Percentiles rank a stretch among this genome's conserved stretches.
phyloP scores from a whole-genome alignment of 2,888 invertebrate genomes.

The Palloptera scutellata region DNA sequence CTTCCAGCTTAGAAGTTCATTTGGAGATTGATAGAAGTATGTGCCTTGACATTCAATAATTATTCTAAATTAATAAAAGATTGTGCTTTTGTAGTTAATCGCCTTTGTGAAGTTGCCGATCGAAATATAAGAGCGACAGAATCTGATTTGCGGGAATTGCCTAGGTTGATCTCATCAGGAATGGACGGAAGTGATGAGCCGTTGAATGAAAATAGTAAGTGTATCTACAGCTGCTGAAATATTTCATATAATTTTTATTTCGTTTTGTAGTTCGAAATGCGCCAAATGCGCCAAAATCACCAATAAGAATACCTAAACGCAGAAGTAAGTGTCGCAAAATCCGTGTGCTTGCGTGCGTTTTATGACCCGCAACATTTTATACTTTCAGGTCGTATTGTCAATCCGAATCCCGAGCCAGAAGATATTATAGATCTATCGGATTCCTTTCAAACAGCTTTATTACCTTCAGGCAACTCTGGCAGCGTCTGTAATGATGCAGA shows the following conservation, averaged over 20 bases:
- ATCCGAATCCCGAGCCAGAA: not conserved
- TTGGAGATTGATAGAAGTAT: constrained; percentile 39
- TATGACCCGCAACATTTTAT: too few species aligned
- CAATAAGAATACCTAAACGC: too few species aligned
- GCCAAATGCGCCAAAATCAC: too few species aligned
- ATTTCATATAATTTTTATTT: too few species aligned
- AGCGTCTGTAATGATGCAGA: constrained; percentile 21
- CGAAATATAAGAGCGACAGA: constrained; percentile 29
- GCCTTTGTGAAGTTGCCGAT: constrained; percentile 35
- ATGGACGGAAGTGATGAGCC: not conserved
- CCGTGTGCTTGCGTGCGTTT: too few species aligned
- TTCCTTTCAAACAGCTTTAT: constrained; percentile 18
- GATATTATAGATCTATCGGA: constrained; percentile 32
- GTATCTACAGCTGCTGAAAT: too few species aligned
- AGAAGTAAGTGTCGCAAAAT: not conserved
- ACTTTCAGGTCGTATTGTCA: too few species aligned
- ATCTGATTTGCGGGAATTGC: constrained; percentile 25
- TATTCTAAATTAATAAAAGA: not conserved
- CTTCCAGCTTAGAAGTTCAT: constrained; percentile 20
- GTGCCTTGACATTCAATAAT: not conserved
- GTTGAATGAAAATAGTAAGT: too few species aligned
- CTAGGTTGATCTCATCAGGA: not conserved
- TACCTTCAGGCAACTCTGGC: not conserved
- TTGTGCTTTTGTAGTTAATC: constrained; percentile 32
- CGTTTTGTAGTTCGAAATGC: too few species aligned